These are phyloP conservation scores for Pantherophis guttatus DNA, from an alignment of 2,113 vertebrate genomes.

Conservation along the genomic window DNA sequence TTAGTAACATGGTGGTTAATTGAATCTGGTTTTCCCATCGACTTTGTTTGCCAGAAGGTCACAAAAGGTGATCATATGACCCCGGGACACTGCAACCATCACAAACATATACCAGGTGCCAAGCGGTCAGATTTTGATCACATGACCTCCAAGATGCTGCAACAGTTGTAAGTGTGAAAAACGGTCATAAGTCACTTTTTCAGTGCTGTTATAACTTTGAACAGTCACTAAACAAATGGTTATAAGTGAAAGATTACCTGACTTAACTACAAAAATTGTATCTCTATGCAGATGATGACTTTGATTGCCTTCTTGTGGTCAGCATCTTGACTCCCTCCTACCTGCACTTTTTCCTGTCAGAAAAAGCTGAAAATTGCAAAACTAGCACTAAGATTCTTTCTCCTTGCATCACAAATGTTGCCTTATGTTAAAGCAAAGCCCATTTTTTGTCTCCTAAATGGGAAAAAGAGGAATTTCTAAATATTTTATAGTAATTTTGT, in stretches of 20 bases:
- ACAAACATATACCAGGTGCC: too few species aligned
- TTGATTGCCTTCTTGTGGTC: background rate
- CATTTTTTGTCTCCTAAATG: background rate
- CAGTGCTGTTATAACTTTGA: background rate
- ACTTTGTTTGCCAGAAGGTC: background rate
- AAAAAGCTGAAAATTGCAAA: constrained; percentile 28
- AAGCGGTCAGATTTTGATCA: too few species aligned
- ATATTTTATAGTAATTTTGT: background rate
- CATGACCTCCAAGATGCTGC: too few species aligned
- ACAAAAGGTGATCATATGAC: background rate
- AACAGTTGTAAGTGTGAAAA: background rate
- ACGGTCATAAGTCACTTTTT: background rate
- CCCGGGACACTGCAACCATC: background rate
- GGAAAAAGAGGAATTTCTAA: background rate
- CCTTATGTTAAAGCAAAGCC: background rate
- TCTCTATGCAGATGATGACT: background rate
- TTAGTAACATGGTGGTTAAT: background rate
- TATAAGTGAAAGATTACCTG: background rate
- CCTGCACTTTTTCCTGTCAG: background rate
- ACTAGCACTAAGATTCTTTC: background rate
- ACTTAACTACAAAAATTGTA: background rate
- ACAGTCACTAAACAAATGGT: background rate
- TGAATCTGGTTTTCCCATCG: background rate
- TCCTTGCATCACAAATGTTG: background rate
- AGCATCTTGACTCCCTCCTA: background rate